Evolutionary conservation across 2,888 invertebrate species (phyloP), one percentile per base, ranked within the genome.

Genomic region (Drosophila affinis): DNA sequence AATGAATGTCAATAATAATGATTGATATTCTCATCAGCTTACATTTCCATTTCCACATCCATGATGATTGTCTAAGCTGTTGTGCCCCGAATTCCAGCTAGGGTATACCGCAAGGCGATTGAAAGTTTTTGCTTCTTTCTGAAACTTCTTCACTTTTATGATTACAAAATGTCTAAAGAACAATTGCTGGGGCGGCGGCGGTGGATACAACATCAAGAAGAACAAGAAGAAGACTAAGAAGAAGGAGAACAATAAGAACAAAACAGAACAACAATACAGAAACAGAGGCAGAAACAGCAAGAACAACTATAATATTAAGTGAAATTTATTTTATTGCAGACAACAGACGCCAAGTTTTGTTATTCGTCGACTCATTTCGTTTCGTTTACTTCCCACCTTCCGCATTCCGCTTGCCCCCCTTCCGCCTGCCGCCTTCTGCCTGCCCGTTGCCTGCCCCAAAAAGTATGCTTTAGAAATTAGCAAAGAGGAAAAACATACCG

Each of bases 291-390:
- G 39, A 17, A 24, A 32, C 39, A 24, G 14, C 14, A 51, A 32
- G 54, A 71, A 56, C 62, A 67, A 78, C 81, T 53, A 61, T 62
- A 78, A 78, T 51, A 71, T 63, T 81, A 81, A 76, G 68, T 76
- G 76, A 76, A 79, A 79, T 81, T 79, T 81, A 79, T 79, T 85
- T 79, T 84, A 84, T 84, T 78, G 72, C 76, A 62, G 85, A 65
- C 81, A 67, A 72, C 77, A 68, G 64, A 55, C 71, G 65, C 64
- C 69, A 68, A 61, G 49, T 60, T 60, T 47, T 56, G 24, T 64
- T 51, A 54, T 65, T 62, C 39, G 10, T n/a, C 14, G 57, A 57
- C 49, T 57, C 64, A 46, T 48, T 48, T 49, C 47, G 47, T 57
- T 46, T 10, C 53, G 39, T 60, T 70, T 24, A 46, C 54, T 70